Evolutionary conservation across 2,113 vertebrate genomes (phyloP).

Genomic region (Etia nguti): DNA sequence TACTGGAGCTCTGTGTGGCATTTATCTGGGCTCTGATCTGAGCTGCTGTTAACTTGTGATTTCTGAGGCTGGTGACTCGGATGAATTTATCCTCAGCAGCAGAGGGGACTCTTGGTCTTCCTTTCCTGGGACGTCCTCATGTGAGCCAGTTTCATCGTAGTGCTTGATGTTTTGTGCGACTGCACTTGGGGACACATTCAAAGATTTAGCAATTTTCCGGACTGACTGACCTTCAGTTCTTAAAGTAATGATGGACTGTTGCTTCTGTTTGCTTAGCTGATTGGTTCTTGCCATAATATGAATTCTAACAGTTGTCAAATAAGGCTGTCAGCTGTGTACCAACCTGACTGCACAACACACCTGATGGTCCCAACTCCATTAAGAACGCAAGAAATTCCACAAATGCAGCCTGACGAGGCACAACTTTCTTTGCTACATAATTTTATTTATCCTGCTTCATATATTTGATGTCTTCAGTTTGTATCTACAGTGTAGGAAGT

Average conservation of each 20-base stretch:
- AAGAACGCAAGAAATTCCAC: background rate
- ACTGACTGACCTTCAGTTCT: background rate
- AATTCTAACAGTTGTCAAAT: background rate
- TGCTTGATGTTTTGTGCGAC: background rate
- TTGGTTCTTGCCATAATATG: rapidly evolving
- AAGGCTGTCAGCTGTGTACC: background rate
- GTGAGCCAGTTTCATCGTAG: background rate
- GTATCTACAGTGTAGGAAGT: background rate
- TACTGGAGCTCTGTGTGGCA: background rate
- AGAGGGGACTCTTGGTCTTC: background rate
- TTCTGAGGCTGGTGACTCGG: background rate
- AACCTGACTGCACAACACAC: rapidly evolving
- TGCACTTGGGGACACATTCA: background rate
- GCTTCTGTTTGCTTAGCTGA: background rate
- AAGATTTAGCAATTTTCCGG: background rate
- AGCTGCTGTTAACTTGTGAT: background rate
- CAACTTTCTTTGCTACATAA: background rate
- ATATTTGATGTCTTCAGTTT: background rate
- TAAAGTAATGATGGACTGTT: background rate
- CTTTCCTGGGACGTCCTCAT: rapidly evolving
- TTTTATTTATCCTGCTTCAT: background rate
- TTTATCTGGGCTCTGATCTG: background rate
- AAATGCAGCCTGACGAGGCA: background rate
- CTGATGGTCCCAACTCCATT: background rate
- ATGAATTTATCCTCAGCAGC: background rate